These are phyloP conservation scores for Nasonia oneida DNA, from an alignment of 2,888 invertebrate species.

Conservation along the genomic window DNA sequence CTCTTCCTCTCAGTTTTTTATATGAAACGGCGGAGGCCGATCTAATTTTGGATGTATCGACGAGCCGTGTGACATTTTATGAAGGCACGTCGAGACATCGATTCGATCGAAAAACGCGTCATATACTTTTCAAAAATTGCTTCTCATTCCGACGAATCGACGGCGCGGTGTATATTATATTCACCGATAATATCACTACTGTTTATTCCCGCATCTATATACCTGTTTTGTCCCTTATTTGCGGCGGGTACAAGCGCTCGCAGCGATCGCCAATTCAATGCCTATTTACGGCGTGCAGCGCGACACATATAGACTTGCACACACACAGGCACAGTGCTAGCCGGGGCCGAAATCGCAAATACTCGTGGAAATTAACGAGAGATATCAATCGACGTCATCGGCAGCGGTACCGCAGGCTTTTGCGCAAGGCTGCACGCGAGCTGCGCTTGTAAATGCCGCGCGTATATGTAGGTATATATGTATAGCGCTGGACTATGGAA, in stretches of 20 bases:
- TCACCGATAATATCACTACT: not conserved
- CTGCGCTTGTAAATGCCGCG: not conserved
- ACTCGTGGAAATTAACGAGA: slow-evolving; percentile 64
- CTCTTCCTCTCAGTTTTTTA: not conserved
- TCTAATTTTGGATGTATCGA: slow-evolving; percentile 1
- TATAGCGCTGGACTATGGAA: too few relatives aligned
- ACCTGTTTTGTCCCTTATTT: not conserved
- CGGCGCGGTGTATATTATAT: not conserved
- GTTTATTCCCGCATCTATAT: slow-evolving; percentile 11
- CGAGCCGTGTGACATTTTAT: not conserved
- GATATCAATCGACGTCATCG: slow-evolving; percentile 72
- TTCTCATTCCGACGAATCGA: not conserved
- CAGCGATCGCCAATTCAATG: slow-evolving; percentile 54
- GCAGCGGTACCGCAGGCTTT: slow-evolving; percentile 59
- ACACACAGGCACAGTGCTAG: too few relatives aligned
- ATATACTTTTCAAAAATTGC: not conserved
- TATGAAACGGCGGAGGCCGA: not conserved
- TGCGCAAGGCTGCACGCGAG: not conserved
- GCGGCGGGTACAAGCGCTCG: not conserved
- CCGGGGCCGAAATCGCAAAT: slow-evolving; percentile 49
- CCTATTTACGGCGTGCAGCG: not conserved
- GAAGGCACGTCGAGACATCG: not conserved
- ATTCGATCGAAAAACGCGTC: not conserved
- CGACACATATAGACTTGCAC: not conserved
- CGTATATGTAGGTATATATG: not conserved